These are phyloP conservation scores for Clivina fossor DNA, from an alignment of 2,888 invertebrate genomes.

Conservation along the genomic window DNA sequence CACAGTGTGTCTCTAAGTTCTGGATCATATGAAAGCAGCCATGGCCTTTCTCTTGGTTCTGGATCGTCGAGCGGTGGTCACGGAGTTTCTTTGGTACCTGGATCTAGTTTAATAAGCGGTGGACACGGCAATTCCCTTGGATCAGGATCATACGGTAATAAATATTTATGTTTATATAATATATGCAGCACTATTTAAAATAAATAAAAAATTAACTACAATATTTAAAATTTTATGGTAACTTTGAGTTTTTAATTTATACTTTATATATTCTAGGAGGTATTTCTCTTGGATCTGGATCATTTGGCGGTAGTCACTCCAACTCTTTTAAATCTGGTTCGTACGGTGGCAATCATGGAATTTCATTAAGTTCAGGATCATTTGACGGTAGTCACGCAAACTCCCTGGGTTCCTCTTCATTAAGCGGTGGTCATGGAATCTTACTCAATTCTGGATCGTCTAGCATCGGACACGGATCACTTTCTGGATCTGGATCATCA, in stretches of 20 bases:
- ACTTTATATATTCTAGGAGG: constrained; percentile 20
- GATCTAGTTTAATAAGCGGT: constrained; percentile 20
- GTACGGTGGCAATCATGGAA: neutral
- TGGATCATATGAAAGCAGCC: constrained; percentile 25
- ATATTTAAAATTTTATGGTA: constrained; percentile 10
- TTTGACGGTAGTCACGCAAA: too few species aligned
- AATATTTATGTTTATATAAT: neutral
- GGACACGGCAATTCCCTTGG: neutral
- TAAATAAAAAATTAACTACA: neutral
- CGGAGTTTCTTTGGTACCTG: neutral
- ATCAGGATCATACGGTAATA: neutral
- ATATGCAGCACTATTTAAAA: too few species aligned
- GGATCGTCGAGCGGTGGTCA: constrained; percentile 18
- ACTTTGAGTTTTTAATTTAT: constrained; percentile 31
- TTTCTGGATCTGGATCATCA: neutral
- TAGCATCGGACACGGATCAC: neutral
- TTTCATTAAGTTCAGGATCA: neutral
- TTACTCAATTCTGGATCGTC: too few species aligned
- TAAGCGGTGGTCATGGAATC: neutral
- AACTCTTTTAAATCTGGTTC: neutral
- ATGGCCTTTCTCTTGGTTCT: constrained; percentile 31
- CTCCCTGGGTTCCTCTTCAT: neutral
- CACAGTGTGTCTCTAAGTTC: too few species aligned
- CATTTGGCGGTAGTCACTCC: constrained; percentile 6
- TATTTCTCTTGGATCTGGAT: neutral